Evolutionary conservation across 1,140 invertebrate species (phyloP).

Genomic region (Ceratosolen solmsi): DNA sequence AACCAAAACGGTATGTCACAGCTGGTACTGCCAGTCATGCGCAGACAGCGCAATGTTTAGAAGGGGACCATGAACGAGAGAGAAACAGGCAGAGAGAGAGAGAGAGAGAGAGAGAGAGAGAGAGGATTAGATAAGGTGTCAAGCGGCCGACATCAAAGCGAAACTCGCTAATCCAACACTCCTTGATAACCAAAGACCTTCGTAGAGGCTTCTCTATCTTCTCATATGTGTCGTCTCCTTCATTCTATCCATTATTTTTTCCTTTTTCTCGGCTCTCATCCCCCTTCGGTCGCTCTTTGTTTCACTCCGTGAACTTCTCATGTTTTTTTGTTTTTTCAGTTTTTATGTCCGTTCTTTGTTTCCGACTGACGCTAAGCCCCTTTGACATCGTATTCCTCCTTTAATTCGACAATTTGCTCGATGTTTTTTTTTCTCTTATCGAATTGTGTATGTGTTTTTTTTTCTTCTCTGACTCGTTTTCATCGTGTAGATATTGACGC

Average conservation of each 20-base stretch:
- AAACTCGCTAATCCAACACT: constrained; percentile 65
- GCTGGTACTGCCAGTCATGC: not conserved
- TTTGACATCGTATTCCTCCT: not conserved
- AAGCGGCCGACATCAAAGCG: constrained; percentile 66
- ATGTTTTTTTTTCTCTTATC: not conserved
- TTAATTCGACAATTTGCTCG: not conserved
- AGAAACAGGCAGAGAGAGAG: constrained; percentile 54
- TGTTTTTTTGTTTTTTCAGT: not conserved
- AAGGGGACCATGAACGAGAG: constrained; percentile 33
- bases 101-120: constrained; percentile 22
- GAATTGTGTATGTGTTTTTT: not conserved
- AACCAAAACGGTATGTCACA: not conserved
- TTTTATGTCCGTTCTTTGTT: not conserved
- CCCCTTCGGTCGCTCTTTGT: not conserved
- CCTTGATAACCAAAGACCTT: constrained; percentile 65
- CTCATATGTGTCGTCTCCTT: not conserved
- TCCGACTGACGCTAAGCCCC: not conserved
- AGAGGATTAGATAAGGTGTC: constrained; percentile 66
- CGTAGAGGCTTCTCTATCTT: constrained; percentile 54
- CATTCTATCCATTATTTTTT: not conserved
- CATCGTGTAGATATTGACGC: constrained; percentile 21
- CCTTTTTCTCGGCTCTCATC: not conserved
- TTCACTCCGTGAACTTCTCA: too few species aligned
- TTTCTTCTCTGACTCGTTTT: not conserved
- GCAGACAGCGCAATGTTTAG: not conserved